phyloP scores from a whole-genome alignment of 2,888 invertebrate species.

The Teleiodes luculella region DNA sequence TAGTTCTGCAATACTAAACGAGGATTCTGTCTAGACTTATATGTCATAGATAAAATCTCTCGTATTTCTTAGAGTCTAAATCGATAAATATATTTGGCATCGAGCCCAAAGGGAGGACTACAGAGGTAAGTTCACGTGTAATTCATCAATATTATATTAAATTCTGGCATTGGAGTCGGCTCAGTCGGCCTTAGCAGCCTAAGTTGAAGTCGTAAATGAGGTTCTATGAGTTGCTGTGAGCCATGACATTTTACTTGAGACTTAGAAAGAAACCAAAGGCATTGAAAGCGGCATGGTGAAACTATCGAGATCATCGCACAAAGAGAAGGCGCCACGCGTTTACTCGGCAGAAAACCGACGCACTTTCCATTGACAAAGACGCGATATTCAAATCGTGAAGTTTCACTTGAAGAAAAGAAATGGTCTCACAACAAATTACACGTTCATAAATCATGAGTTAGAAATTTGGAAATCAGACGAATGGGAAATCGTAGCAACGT shows the following conservation, averaged over 20 bases:
- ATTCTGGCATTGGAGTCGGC: slow-evolving; percentile 12
- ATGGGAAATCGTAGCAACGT: slow-evolving; percentile 5
- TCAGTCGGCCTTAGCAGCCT: slow-evolving; percentile 5
- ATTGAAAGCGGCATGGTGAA: slow-evolving; percentile 48
- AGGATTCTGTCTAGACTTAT: neutral
- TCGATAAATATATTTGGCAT: neutral
- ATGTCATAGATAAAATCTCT: slow-evolving; percentile 8
- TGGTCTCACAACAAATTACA: slow-evolving; percentile 30
- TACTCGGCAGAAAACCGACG: slow-evolving; percentile 45
- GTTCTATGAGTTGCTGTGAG: slow-evolving; percentile 22
- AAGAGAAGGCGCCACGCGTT: slow-evolving; percentile 52
- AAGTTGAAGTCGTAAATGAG: slow-evolving; percentile 14
- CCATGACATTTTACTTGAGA: slow-evolving; percentile 33
- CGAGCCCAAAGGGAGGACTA: slow-evolving; percentile 1
- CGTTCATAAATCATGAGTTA: slow-evolving; percentile 10
- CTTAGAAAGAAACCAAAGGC: slow-evolving; percentile 32
- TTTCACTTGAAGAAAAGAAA: slow-evolving; percentile 37
- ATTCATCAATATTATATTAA: slow-evolving; percentile 8
- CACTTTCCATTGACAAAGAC: slow-evolving; percentile 55
- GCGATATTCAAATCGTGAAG: slow-evolving; percentile 50
- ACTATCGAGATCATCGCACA: slow-evolving; percentile 60
- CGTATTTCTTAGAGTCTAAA: slow-evolving; percentile 2
- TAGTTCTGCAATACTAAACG: too few species aligned
- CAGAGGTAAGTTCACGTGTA: neutral
- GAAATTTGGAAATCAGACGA: slow-evolving; percentile 18